Evolutionary conservation across 2,888 invertebrate species (phyloP).

Genomic region (Crepidodera aurea): DNA sequence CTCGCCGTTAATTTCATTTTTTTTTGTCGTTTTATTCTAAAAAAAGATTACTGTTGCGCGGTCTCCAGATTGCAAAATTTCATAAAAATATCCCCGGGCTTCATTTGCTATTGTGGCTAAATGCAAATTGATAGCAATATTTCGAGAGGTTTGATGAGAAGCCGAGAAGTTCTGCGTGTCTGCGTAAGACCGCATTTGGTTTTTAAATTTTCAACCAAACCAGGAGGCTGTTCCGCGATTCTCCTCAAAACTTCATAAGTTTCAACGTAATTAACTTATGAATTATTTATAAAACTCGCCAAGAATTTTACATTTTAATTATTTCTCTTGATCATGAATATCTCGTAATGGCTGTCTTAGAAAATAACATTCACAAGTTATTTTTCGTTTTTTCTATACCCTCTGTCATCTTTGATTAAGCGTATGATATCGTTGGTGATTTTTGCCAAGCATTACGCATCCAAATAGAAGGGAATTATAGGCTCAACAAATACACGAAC

Average conservation of each 20-base stretch:
- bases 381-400: too few relatives aligned
- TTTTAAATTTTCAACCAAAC: conserved; percentile 26
- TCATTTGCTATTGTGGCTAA: conserved; percentile 19
- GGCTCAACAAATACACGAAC: too few relatives aligned
- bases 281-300: conserved; percentile 28
- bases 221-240: conserved; percentile 13
- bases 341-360: conserved; percentile 5
- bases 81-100: conserved; percentile 3
- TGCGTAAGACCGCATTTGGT: conserved; percentile 28
- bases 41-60: background rate
- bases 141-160: conserved; percentile 11
- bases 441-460: too few relatives aligned
- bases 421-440: too few relatives aligned
- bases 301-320: conserved; percentile 22
- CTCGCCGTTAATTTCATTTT: background rate
- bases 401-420: too few relatives aligned
- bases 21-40: background rate
- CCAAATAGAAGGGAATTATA: too few relatives aligned
- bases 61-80: conserved; percentile 4
- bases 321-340: conserved; percentile 13
- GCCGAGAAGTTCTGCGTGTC: conserved; percentile 10
- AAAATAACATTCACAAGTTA: too few relatives aligned
- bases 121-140: conserved; percentile 22
- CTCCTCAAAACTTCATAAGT: conserved; percentile 28
- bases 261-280: conserved; percentile 35